Evolutionary conservation across 2,797 vertebrate species (phyloP), one percentile per base, ranked within the genome.

Genomic region (Spinibarbus caldwelli): DNA sequence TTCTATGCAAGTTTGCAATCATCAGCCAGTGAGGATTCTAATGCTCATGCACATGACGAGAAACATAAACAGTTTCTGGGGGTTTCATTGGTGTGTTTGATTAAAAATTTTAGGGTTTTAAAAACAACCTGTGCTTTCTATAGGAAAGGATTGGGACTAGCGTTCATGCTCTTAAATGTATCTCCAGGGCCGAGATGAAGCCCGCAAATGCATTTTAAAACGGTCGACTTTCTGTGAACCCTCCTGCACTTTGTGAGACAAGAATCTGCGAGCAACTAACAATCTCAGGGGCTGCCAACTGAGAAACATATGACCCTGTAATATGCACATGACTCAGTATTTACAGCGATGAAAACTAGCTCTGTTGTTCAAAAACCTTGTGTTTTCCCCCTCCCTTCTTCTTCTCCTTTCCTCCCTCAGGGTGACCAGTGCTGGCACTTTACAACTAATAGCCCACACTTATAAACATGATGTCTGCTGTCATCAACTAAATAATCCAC

Each of bases 281-380:
- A 85, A 89, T 88, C 84, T 84, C 78, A 87, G 52, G 1, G 36
- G 73, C 90, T 92, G 86, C 89, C 87, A 81, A 88, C 85, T 89
- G 82, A 88, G 89, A 91, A 92, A 87, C 92, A 89, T 93, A 93
- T 94, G 93, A 95, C 92, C 87, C 86, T 67, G 86, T 93, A 88
- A 92, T 90, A 91, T 92, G 84, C 92, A 93, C 93, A 94, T 92
- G 92, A 94, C 93, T 91, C 68, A 36, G 89, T 93, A 89, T 92
- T 93, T 92, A 91, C 88, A 68, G 87, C n/a, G 14, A 88, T 70
- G 85, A 93, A 91, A 94, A 91, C 88, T 68, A 90, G 92, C 81
- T 82, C 90, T 92, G 89, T 93, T 94, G 92, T 94, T 91, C 86
- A 78, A 88, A 82, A 80, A 85, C 91, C 82, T 84, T 47, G 70